These are phyloP conservation scores for Sorex araneus DNA, from an alignment of 2,113 vertebrate species.

Conservation along the genomic window DNA sequence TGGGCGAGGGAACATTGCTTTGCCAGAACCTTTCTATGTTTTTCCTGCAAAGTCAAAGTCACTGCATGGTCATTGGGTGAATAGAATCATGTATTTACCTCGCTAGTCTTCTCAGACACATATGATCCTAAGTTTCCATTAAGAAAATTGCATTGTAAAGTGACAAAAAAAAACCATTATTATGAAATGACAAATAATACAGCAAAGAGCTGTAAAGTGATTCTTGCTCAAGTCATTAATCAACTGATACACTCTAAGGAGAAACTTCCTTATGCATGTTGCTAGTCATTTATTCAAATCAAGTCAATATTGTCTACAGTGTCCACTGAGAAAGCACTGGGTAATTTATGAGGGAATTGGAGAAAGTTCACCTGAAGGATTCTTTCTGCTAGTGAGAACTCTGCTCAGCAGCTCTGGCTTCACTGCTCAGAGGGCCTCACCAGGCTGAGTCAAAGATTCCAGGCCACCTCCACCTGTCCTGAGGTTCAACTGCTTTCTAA, in stretches of 20 bases:
- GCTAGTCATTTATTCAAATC: conserved; percentile 74
- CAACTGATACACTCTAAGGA: conserved; percentile 57
- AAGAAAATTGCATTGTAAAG: conserved; percentile 61
- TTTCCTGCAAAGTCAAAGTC: conserved; percentile 44
- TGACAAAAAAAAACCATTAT: conserved; percentile 48
- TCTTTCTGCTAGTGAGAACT: neutral
- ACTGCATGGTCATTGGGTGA: neutral
- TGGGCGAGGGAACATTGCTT: neutral
- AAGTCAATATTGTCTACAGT: conserved; percentile 60
- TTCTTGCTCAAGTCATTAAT: conserved; percentile 70
- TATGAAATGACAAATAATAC: conserved; percentile 65
- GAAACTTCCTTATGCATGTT: conserved; percentile 39
- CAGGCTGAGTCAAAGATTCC: neutral
- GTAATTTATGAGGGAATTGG: conserved; percentile 65
- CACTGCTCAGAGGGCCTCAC: no score
- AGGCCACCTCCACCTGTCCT: neutral
- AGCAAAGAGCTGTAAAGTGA: conserved; percentile 35
- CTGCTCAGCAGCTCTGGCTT: no score
- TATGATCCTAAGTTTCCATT: conserved; percentile 40
- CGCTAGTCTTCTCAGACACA: conserved; percentile 10
- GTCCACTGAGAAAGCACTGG: conserved; percentile 50
- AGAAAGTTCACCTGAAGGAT: conserved; percentile 61
- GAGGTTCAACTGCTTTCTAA: neutral
- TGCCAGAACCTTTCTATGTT: neutral
- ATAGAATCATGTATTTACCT: neutral